Evolutionary conservation across 2,113 vertebrate genomes (phyloP).

Genomic region (Macrotis lagotis): DNA sequence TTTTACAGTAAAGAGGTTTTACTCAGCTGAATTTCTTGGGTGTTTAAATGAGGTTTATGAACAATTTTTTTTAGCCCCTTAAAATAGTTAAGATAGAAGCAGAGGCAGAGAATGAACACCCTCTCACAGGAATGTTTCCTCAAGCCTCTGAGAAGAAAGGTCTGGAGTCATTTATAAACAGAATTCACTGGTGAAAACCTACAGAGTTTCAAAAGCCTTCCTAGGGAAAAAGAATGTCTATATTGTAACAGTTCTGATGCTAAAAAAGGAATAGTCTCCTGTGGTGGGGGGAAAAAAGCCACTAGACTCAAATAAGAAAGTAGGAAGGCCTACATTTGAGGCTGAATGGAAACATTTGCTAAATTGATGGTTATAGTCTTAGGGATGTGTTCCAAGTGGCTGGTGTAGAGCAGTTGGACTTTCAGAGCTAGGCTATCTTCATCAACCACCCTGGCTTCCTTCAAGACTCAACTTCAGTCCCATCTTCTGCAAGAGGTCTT

Average conservation of each 20-base stretch:
- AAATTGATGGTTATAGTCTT: neutral
- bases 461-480: neutral
- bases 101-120: fast-evolving
- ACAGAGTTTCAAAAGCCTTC: neutral
- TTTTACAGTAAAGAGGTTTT: slow-evolving; percentile 3
- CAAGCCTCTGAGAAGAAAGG: neutral
- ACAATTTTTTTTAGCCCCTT: neutral
- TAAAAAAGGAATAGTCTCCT: neutral
- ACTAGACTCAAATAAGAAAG: neutral
- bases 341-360: neutral
- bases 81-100: neutral
- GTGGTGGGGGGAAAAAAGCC: neutral
- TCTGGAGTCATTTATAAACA: slow-evolving; percentile 1
- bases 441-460: neutral
- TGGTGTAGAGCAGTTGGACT: neutral
- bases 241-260: neutral
- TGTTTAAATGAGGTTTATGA: neutral
- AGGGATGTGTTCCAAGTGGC: neutral
- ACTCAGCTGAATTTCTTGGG: neutral
- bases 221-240: neutral
- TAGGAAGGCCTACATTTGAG: neutral
- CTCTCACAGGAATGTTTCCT: neutral
- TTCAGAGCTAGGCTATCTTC: neutral
- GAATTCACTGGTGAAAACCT: neutral
- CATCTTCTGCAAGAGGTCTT: neutral